Conservation (phyloP, 2,888 invertebrate genomes). For the Agriopis marginaria region DNA sequence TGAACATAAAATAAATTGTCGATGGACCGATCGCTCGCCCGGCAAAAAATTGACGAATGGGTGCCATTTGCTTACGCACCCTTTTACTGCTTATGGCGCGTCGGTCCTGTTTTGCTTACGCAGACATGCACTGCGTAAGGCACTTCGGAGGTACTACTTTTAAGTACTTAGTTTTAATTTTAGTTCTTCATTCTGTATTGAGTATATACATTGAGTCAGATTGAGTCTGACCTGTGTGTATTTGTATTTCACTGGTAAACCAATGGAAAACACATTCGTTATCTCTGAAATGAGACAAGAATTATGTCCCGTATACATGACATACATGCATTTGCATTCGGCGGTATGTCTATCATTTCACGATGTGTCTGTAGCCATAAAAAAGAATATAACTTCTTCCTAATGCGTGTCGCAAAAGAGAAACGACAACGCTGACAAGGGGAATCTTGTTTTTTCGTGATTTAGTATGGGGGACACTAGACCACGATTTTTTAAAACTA, state of each 20-base stretch:
- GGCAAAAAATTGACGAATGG: too few relatives aligned
- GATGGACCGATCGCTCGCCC: too few relatives aligned
- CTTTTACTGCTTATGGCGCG: too few relatives aligned
- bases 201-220: too few relatives aligned
- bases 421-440: not conserved
- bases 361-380: slow-evolving; percentile 20
- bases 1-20: too few relatives aligned
- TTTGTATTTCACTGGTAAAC: not conserved
- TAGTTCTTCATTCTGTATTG: not conserved
- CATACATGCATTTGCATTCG: slow-evolving; percentile 10
- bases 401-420: slow-evolving; percentile 16
- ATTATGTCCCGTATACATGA: not conserved
- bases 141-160: too few relatives aligned
- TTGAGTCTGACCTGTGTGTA: not conserved
- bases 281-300: slow-evolving; percentile 3
- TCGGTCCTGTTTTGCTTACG: too few relatives aligned
- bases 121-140: too few relatives aligned
- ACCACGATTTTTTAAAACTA: too few relatives aligned
- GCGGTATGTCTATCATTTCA: slow-evolving; percentile 16
- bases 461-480: too few relatives aligned
- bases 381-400: slow-evolving; percentile 27
- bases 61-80: too few relatives aligned
- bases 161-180: not conserved
- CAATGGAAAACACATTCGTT: not conserved
- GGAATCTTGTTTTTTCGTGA: not conserved